A percentile compares a stretch with the other conserved stretches of the same genome.
phyloP scores from a whole-genome alignment of 64 coral and sea anemone genomes.

The Cladopsammia gracilis region DNA sequence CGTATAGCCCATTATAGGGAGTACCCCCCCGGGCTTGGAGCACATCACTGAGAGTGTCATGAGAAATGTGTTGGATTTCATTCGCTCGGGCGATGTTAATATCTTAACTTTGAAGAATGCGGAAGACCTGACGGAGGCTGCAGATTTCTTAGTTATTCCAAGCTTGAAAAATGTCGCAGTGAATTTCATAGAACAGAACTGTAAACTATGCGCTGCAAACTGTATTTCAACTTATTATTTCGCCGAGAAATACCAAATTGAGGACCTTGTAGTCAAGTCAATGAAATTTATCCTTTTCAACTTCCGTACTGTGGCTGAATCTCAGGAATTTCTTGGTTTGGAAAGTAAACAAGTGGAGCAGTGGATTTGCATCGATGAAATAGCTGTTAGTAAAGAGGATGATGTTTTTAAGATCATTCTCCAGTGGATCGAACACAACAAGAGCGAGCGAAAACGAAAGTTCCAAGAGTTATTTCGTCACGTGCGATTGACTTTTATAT shows the following conservation, averaged over 20 bases:
- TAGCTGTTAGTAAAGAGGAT: not conserved
- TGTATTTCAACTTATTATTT: not conserved
- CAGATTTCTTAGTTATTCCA: not conserved
- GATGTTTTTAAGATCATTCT: not conserved
- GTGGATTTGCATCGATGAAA: constrained; percentile 7
- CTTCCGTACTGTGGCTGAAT: not conserved
- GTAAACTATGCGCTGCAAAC: not conserved
- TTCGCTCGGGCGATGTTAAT: not conserved
- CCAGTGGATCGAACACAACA: not conserved
- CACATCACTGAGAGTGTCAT: not conserved
- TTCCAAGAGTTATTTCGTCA: constrained; percentile 28
- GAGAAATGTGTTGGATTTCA: constrained; percentile 10
- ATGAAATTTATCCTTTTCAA: not conserved
- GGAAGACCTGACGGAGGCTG: not conserved
- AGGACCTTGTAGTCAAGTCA: not conserved
- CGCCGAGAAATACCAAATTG: not conserved
- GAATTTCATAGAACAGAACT: not conserved
- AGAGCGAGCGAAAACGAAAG: not conserved
- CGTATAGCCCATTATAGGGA: too few relatives aligned
- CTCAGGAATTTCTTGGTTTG: constrained; percentile 33
- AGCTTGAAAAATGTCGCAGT: not conserved
- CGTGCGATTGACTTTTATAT: not conserved
- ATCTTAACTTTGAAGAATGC: not conserved
- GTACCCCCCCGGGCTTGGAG: too few relatives aligned
- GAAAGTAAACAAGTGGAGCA: not conserved